Percentiles rank a stretch among this genome's conserved stretches.
Evolutionary conservation across 1,140 invertebrate species (phyloP).

Genomic region (Wasmannia auropunctata): DNA sequence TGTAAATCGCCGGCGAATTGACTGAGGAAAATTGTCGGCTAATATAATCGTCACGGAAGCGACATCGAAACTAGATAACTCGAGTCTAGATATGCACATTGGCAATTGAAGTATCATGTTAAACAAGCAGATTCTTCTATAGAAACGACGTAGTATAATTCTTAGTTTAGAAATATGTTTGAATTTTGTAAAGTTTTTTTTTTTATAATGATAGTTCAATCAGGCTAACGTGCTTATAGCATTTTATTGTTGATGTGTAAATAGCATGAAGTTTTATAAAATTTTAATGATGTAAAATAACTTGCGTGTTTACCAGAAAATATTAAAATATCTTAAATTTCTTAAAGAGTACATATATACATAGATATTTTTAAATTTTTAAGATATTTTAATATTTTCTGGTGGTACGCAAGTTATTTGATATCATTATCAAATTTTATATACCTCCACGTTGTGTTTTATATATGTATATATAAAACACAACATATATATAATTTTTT

Average conservation of each 20-base stretch:
- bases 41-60: constrained; percentile 29
- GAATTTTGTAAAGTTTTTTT: neutral
- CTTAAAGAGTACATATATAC: neutral
- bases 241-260: neutral
- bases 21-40: constrained; percentile 18
- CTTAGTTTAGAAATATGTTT: neutral
- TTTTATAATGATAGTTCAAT: neutral
- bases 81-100: neutral
- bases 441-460: too few species aligned
- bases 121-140: neutral
- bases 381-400: too few species aligned
- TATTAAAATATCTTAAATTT: neutral
- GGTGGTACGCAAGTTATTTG: too few species aligned
- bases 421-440: too few species aligned
- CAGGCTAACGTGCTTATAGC: neutral
- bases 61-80: neutral
- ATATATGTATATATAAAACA: too few species aligned
- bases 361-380: neutral
- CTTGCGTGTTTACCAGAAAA: neutral
- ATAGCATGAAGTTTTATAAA: neutral
- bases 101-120: constrained; percentile 5
- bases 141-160: neutral
- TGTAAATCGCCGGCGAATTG: constrained; percentile 31
- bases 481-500: neutral
- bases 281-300: neutral